Evolutionary conservation across 2,797 vertebrate species (phyloP).

Genomic region (Propithecus perrieri): DNA sequence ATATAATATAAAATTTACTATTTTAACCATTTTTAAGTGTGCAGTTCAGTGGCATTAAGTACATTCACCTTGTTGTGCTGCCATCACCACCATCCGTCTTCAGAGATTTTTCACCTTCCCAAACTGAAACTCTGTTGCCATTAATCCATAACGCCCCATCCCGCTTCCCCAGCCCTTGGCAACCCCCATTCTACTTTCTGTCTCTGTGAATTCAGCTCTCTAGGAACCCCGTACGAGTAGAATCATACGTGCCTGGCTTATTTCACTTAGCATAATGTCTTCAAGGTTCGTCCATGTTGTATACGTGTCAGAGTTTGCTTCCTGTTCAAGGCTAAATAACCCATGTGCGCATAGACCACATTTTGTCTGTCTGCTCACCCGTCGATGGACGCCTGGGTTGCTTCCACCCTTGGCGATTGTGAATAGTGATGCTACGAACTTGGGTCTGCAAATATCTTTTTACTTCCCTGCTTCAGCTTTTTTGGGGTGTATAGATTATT

Average conservation of each 20-base stretch:
- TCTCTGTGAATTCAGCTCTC: neutral
- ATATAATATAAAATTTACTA: neutral
- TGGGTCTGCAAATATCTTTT: neutral
- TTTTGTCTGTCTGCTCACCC: neutral
- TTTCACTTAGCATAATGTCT: neutral
- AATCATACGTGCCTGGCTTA: neutral
- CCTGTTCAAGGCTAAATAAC: neutral
- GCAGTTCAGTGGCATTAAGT: neutral
- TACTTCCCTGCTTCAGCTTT: neutral
- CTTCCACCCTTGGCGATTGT: neutral
- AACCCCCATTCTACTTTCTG: neutral
- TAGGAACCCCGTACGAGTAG: rapidly evolving
- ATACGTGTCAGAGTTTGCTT: neutral
- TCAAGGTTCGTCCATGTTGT: neutral
- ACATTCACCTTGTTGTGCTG: too few relatives aligned
- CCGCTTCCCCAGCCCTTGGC: neutral
- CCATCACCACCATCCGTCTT: neutral
- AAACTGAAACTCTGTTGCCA: neutral
- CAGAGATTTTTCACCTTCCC: neutral
- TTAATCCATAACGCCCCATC: neutral
- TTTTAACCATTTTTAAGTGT: neutral
- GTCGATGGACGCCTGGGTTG: rapidly evolving
- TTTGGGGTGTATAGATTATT: neutral
- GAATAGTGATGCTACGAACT: neutral
- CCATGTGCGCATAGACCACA: rapidly evolving